Percentiles rank a stretch among this genome's conserved stretches.
Evolutionary conservation across 2,888 invertebrate genomes (phyloP).

Genomic region (Drosophila anomelani): DNA sequence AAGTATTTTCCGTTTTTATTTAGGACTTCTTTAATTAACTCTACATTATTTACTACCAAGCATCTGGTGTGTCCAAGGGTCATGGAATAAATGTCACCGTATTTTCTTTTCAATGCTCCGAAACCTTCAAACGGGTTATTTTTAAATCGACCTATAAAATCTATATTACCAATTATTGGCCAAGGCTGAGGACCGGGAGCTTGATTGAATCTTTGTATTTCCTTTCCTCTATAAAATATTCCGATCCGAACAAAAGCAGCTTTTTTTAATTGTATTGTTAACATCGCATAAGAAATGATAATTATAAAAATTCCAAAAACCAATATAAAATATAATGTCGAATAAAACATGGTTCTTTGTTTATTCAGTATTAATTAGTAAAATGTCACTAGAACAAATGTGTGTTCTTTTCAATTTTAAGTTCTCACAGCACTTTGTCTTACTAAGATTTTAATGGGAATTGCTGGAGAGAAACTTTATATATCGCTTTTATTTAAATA

Average conservation of each 20-base stretch:
- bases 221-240: conserved; percentile 14
- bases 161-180: conserved; percentile 90
- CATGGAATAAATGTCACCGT: conserved; percentile 90
- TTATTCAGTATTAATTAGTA: not conserved
- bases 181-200: conserved; percentile 89
- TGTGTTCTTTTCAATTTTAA: not conserved
- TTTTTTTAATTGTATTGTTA: conserved; percentile 30
- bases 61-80: conserved; percentile 89
- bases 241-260: conserved; percentile 19
- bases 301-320: conserved; percentile 28
- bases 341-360: conserved; percentile 44
- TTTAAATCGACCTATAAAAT: conserved; percentile 87
- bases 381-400: too few species aligned
- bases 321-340: conserved; percentile 32
- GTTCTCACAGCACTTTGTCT: not conserved
- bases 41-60: conserved; percentile 90
- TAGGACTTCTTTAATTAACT: conserved; percentile 90
- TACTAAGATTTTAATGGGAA: not conserved
- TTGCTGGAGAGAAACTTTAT: too few species aligned
- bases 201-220: conserved; percentile 23
- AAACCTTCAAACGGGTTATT: conserved; percentile 90
- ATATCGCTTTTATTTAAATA: not conserved
- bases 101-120: conserved; percentile 88
- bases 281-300: conserved; percentile 43
- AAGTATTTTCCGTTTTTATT: conserved; percentile 93